Evolutionary conservation across 1,140 invertebrate genomes (phyloP).

Genomic region (Scaptomyza graminum): DNA sequence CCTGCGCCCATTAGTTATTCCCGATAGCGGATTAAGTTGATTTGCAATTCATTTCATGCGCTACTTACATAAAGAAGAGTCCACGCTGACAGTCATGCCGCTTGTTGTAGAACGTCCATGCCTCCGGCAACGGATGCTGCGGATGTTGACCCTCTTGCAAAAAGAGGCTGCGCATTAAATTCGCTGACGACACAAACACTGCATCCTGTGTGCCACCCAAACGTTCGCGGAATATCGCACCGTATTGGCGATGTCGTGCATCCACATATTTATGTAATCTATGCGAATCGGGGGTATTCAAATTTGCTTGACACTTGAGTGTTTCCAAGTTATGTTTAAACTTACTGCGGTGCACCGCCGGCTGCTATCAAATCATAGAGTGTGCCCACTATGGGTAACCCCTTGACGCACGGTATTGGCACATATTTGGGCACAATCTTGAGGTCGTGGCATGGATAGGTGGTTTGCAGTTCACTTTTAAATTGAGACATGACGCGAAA

Average conservation of each 20-base stretch:
- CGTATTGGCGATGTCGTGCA: conserved; percentile 88
- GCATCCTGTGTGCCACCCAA: conserved; percentile 86
- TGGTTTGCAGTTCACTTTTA: conserved; percentile 10
- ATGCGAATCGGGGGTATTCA: conserved; percentile 15
- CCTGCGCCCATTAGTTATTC: conserved; percentile 83
- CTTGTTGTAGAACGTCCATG: conserved; percentile 92
- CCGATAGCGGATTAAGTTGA: conserved; percentile 38
- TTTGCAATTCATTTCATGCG: conserved; percentile 67
- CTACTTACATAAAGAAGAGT: conserved; percentile 92
- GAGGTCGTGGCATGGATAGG: conserved; percentile 10
- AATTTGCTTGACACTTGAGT: not conserved
- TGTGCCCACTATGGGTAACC: conserved; percentile 86
- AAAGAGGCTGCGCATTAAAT: conserved; percentile 89
- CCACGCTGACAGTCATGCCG: conserved; percentile 89
- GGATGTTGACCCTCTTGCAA: conserved; percentile 91
- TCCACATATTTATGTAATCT: conserved; percentile 90
- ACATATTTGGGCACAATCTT: conserved; percentile 52
- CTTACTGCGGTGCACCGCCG: conserved; percentile 84
- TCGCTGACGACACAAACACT: conserved; percentile 87
- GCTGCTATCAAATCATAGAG: conserved; percentile 84
- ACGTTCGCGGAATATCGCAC: conserved; percentile 89
- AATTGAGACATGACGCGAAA: conserved; percentile 29
- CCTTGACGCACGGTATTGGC: conserved; percentile 70
- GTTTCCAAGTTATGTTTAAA: not conserved
- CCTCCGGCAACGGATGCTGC: conserved; percentile 90